Base-by-base conservation (phyloP, 64 coral and sea anemone genomes). In the Exaiptasia diaphana region DNA sequence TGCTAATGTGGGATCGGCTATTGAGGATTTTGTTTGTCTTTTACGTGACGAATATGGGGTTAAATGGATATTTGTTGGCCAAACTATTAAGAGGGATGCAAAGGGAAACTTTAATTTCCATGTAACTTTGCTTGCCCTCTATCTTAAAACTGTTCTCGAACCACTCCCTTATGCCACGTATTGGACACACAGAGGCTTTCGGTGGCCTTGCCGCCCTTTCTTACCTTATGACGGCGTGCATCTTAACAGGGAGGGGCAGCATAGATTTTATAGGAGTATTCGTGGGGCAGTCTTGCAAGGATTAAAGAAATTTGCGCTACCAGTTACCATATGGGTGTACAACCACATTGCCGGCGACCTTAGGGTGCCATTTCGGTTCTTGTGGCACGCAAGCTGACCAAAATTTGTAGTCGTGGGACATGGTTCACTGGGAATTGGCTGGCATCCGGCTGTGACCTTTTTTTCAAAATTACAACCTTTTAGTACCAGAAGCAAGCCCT, bases 1-100 rank as follows among this genome's bases (percentile, higher is more conserved):
- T 5, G 56, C 32, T 13, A 60, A 9, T 5, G 4, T 60, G 21
- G 70, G 69, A 17, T 73, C 69, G 23, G 38, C 40, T 1, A 73
- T 26, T 15, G 69, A 73, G 18, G 69, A 73, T n/a, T 73, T 73
- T 42, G 69, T 73, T 13, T 4, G 69, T 9, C 69, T 73, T 28
- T 26, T 73, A 7, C 69, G 48, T 22, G 72, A 50, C 1, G 17
- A 28, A 42, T 41, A 73, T 41, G 38, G 27, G 26, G 41, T 73
- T 46, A 15, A 27, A 17, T 28, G 43, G 6, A 73, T 73, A 9
- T 73, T n/a, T 1, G 22, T 67, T 30, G 26, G 67, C 11, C 27
- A 68, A 5, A 68, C 64, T 18, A n/a, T 68, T 35, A n/a, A 11
- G 18, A 10, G 37, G 8, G 8, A 30, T 23, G 67, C 34, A 8